phyloP scores from a whole-genome alignment of 2,113 vertebrate genomes.

The Echinops telfairi region DNA sequence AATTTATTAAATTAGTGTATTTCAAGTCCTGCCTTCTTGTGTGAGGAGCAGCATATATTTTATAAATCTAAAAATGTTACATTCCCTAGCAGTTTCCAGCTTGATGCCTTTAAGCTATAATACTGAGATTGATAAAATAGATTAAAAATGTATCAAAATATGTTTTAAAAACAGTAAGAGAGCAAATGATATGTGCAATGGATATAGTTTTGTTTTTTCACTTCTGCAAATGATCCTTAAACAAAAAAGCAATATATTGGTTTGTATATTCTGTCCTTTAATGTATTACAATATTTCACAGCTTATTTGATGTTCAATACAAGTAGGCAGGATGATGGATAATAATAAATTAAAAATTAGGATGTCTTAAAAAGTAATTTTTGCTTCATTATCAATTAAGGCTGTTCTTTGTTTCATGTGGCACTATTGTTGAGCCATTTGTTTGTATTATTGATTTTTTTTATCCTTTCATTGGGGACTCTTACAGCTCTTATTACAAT shows the following conservation, averaged over 20 bases:
- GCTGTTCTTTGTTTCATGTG: too few relatives aligned
- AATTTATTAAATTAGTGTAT: background rate
- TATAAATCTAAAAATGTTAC: background rate
- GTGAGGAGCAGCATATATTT: background rate
- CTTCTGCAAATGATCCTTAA: background rate
- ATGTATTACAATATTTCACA: background rate
- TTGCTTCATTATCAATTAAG: too few relatives aligned
- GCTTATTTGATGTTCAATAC: background rate
- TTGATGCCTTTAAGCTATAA: background rate
- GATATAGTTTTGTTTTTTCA: background rate
- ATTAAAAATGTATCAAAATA: background rate
- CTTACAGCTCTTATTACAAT: too few relatives aligned
- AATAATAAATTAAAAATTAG: background rate
- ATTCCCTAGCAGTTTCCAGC: background rate
- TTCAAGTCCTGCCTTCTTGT: background rate
- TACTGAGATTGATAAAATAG: background rate
- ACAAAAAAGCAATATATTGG: background rate
- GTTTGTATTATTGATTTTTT: too few relatives aligned
- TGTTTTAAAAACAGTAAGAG: background rate
- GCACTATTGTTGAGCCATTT: too few relatives aligned
- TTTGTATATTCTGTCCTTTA: background rate
- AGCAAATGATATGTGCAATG: background rate
- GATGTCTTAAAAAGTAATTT: background rate
- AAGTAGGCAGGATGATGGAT: background rate
- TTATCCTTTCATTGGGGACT: too few relatives aligned